A percentile compares a stretch with the other conserved stretches of the same genome.
Evolutionary conservation across 2,888 invertebrate species (phyloP).

Genomic region (Drosophila rubida): DNA sequence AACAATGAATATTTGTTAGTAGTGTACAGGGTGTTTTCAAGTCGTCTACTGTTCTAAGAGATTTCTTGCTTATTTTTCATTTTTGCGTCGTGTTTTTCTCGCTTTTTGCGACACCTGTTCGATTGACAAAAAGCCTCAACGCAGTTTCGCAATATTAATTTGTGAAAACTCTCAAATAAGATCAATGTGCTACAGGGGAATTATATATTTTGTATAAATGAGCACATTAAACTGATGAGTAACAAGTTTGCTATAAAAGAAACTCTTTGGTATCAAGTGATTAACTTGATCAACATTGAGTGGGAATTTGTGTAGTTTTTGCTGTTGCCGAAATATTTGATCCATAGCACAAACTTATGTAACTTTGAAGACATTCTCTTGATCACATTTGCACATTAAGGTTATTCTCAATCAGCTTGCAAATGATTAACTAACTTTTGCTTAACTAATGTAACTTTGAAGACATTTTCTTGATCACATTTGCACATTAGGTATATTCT

Average conservation of each 20-base stretch:
- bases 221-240: neutral
- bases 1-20: neutral
- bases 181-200: neutral
- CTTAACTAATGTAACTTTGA: neutral
- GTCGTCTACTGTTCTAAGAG: neutral
- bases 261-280: neutral
- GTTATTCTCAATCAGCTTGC: too few relatives aligned
- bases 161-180: neutral
- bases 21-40: neutral
- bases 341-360: neutral
- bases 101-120: constrained; percentile 32
- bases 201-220: neutral
- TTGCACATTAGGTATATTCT: too few relatives aligned
- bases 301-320: neutral
- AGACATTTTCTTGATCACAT: neutral
- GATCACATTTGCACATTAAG: too few relatives aligned
- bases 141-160: constrained; percentile 37
- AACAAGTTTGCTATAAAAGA: neutral
- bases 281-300: neutral
- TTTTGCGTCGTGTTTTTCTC: constrained; percentile 6
- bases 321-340: neutral
- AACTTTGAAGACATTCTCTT: neutral
- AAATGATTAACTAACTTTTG: too few relatives aligned
- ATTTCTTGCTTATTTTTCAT: neutral
- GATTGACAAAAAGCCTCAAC: constrained; percentile 27